Evolutionary conservation across 2,113 vertebrate genomes (phyloP).

Genomic region (Sus scrofa): T2T-Sscrofa CM000819.6:113423501-113424000

Average conservation of each 20-base stretch:
- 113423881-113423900: not conserved
- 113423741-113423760: not conserved
- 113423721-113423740: not conserved
- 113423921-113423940: not conserved
- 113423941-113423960: not conserved
- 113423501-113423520: no score
- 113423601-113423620: not conserved
- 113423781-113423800: not conserved
- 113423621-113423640: not conserved
- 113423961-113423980: not conserved
- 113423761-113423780: not conserved
- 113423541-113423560: not conserved
- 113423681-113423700: not conserved
- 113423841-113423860: not conserved
- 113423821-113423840: not conserved
- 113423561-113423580: not conserved
- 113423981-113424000: not conserved
- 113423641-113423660: not conserved
- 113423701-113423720: not conserved
- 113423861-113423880: not conserved
- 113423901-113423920: not conserved
- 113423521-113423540: no score
- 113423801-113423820: not conserved
- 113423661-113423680: not conserved
- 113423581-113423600: not conserved